Conservation (phyloP, 1,140 invertebrate genomes). For the Lepidurus arcticus region DNA sequence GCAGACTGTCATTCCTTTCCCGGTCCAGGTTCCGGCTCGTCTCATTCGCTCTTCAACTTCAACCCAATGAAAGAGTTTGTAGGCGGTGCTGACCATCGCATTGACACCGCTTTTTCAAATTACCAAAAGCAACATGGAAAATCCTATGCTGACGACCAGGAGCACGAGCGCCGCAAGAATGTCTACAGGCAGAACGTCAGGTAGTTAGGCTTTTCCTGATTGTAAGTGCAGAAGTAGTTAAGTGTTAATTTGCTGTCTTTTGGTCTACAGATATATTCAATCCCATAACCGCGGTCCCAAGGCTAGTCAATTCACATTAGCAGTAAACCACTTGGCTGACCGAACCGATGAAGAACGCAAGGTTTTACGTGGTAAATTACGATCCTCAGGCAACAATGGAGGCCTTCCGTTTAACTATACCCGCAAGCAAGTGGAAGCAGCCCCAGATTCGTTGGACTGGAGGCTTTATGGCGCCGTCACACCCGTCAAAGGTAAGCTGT, state of each 20-base stretch:
- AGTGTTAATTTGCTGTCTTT: constrained; percentile 19
- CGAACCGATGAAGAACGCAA: constrained; percentile 68
- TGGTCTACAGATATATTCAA: constrained; percentile 63
- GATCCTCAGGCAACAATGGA: constrained; percentile 60
- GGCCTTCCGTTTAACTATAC: constrained; percentile 71
- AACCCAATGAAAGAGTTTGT: constrained; percentile 93
- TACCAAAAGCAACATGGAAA: constrained; percentile 71
- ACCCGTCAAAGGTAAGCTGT: constrained; percentile 73
- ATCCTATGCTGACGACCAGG: constrained; percentile 57
- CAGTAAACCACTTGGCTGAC: constrained; percentile 85
- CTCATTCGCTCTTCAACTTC: constrained; percentile 58
- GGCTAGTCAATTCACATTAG: constrained; percentile 58
- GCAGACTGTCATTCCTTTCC: constrained; percentile 71
- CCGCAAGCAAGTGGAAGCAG: constrained; percentile 39
- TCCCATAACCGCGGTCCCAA: constrained; percentile 73
- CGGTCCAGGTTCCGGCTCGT: constrained; percentile 70
- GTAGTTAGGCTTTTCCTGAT: constrained; percentile 42
- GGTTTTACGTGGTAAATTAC: constrained; percentile 67
- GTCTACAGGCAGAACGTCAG: constrained; percentile 83
- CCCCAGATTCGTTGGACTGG: constrained; percentile 79
- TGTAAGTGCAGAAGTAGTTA: constrained; percentile 29
- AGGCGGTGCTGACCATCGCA: constrained; percentile 61
- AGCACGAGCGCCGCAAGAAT: constrained; percentile 66
- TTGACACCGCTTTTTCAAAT: constrained; percentile 67
- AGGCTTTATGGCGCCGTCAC: constrained; percentile 85